Base-by-base conservation (phyloP, 2,888 invertebrate genomes). In the Chelonus formosanus region DNA sequence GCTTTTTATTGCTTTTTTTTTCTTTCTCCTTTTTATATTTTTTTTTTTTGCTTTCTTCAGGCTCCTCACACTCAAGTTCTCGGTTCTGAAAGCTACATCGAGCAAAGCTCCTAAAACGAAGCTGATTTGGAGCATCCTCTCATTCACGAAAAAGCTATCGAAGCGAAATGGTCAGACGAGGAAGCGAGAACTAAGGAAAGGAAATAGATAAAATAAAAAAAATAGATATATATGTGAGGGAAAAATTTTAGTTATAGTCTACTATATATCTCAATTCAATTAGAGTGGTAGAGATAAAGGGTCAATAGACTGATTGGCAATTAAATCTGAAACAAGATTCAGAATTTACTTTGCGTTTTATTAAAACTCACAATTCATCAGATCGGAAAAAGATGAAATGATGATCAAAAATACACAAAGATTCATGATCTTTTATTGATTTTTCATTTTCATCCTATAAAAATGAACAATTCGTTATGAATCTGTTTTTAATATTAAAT, bases 71-170 rank as follows among this genome's bases (percentile, higher is more conserved):
- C 50, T 50, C 59, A 6, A 40, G 48, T 48, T 58, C 4, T 34
- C 32, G 10, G 10, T n/a, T 58, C 48, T 48, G 48, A 47, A 40
- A 40, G 40, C 40, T 40, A 40, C 40, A 50, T 34, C 7, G 40
- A 10, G 40, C 34, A 59, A 59, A 59, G 50, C 59, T 59, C 32
- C 59, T 40, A 47, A 59, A 59, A 48, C 35, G 50, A 59, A 35
- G 65, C 59, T 65, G 65, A 60, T 65, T 50, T 32, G 34, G 47
- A 55, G 32, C 55, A 52, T 59, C 32, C 52, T 54, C 54, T 53
- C 53, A 60, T 60, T 65, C 55, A 43, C 44, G 48, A 20, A 45
- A 55, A 60, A 48, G 45, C 54, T 48, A 48, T 60, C 60, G 40
- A 55, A 47, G 40, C 47, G 59, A 53, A 65, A 59, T 65, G 36